Evolutionary conservation across 2,797 vertebrate genomes (phyloP), one percentile per base, ranked within the genome.

Genomic region (Melanotaenia maccullochi): DNA sequence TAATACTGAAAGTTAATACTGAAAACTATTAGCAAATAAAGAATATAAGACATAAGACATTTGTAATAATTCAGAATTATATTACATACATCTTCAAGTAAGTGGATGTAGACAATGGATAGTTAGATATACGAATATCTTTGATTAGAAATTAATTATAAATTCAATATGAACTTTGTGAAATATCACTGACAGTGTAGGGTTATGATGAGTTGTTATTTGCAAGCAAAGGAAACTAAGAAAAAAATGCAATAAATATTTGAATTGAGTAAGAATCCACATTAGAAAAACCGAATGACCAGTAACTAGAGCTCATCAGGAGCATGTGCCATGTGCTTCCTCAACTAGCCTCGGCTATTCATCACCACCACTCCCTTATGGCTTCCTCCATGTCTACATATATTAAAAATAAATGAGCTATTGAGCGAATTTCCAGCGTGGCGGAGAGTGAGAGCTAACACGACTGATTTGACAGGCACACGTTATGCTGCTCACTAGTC

Each of bases 341-440:
- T 66, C 1, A 20, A 40, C 68, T 44, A 5, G 52, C 56, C 11
- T 14, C 1, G 6, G 59, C 20, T 77, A 65, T 85, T 54, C 73
- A 71, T 54, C 73, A 73, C 82, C 81, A 47, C 67, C 36, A 55
- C 51, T 38, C 73, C 76, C 57, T 76, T 28, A 52, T 44, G 64
- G 64, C 73, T 62, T 24, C 63, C 73, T 57, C 66, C 52, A n/a
- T 40, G 77, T 88, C 85, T 42, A 51, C 77, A 68, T 66, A 33
- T 73, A 83, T 84, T 67, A 81, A 60, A 79, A 73, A 84, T 87
- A 75, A 89, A 89, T 63, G 76, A 86, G 74, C 76, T 76, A 63
- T 66, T 60, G 73, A 89, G 69, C 72, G 76, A 79, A 71, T 71
- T 70, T 83, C 62, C 47, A 60, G 73, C 11, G 24, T 66, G 68